Conservation (phyloP, 2,888 invertebrate species). For the Rhingia rostrata region DNA sequence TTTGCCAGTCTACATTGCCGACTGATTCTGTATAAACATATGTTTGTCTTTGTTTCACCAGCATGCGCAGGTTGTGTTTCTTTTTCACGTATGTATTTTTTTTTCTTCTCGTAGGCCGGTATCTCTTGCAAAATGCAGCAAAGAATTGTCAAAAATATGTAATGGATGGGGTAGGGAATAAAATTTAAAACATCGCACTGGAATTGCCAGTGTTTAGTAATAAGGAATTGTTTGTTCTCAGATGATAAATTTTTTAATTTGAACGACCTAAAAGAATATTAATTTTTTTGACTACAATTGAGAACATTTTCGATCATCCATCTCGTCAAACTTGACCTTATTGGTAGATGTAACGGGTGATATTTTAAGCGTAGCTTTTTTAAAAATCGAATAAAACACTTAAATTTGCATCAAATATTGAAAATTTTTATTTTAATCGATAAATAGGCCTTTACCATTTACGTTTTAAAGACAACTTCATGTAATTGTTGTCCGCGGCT, state of each 20-base stretch:
- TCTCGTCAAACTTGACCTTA: no score
- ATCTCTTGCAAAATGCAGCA: slow-evolving; percentile 32
- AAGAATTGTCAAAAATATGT: slow-evolving; percentile 40
- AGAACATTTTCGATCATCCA: no score
- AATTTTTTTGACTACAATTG: no score
- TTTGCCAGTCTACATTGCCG: slow-evolving; percentile 38
- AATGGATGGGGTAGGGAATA: not conserved
- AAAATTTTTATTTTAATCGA: no score
- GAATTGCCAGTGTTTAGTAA: slow-evolving; percentile 8
- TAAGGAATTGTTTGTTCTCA: slow-evolving; percentile 1
- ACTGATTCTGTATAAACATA: slow-evolving; percentile 19
- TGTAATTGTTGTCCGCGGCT: no score
- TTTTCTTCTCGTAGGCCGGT: slow-evolving; percentile 47
- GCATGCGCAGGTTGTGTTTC: slow-evolving; percentile 14
- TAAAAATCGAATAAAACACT: no score
- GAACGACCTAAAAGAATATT: no score
- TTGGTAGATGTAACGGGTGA: no score
- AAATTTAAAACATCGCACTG: slow-evolving; percentile 33
- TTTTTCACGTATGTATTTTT: not conserved
- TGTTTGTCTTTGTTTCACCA: slow-evolving; percentile 19
- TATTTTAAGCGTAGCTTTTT: no score
- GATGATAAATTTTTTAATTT: not conserved
- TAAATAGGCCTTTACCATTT: no score
- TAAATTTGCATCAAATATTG: no score
- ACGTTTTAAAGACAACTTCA: no score